phyloP scores from a whole-genome alignment of 2,888 invertebrate genomes.

The Torymus auratus region DNA sequence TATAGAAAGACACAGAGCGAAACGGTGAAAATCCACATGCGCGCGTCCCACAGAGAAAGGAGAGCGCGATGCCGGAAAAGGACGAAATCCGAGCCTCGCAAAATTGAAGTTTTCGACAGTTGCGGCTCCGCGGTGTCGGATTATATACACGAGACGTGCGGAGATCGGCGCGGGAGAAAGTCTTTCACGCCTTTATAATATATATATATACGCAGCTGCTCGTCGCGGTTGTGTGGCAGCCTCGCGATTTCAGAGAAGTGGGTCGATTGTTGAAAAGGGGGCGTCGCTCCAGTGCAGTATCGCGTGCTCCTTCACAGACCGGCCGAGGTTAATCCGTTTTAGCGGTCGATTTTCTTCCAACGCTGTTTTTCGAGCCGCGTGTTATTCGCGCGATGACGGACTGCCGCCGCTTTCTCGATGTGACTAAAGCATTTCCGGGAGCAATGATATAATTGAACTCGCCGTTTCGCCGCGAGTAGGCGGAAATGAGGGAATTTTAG shows the following conservation, averaged over 20 bases:
- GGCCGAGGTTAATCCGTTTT: constrained; percentile 44
- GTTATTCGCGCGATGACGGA: neutral
- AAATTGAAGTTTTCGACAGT: constrained; percentile 43
- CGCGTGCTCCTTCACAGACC: neutral
- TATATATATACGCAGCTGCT: neutral
- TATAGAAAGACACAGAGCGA: too few relatives aligned
- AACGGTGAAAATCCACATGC: too few relatives aligned
- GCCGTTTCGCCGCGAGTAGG: neutral
- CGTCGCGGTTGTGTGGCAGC: neutral
- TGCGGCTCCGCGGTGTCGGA: neutral
- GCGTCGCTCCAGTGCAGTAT: constrained; percentile 9
- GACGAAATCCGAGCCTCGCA: constrained; percentile 4
- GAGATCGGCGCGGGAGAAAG: constrained; percentile 37
- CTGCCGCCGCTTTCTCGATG: too few relatives aligned
- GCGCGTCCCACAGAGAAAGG: constrained; percentile 10
- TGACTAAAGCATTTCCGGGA: constrained; percentile 5
- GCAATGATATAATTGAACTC: constrained; percentile 10
- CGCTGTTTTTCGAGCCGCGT: neutral
- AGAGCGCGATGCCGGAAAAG: constrained; percentile 20
- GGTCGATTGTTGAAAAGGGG: constrained; percentile 46
- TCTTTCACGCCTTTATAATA: constrained; percentile 40
- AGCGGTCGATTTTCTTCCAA: constrained; percentile 30
- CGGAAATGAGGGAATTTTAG: constrained; percentile 13
- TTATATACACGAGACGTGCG: neutral
- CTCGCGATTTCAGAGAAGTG: constrained; percentile 40